Base-by-base conservation (phyloP, 2,888 invertebrate species). In the Eupithecia exiguata region DNA sequence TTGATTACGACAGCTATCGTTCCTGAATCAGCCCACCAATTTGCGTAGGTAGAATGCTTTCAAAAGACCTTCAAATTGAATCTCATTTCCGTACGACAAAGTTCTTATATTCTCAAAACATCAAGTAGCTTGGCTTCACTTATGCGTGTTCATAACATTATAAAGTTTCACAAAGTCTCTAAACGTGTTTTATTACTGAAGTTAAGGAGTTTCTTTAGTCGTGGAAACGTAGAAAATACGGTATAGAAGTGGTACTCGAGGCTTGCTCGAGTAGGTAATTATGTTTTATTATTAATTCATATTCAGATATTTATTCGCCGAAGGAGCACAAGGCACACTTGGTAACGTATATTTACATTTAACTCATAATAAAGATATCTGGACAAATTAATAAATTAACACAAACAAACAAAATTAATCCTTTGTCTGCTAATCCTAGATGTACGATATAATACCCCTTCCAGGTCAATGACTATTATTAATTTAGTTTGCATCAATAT, bases 131-230 rank as follows among this genome's bases (percentile, higher is more conserved):
- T 88, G 88, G 86, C 86, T 87, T 86, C 85, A 88, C 87, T 89
- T 88, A 88, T 87, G 86, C 84, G 87, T 83, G 82, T 83, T 82
- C 84, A 87, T 85, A 87, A 87, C 91, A 91, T 92, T 93, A 91
- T 91, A 92, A 93, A 92, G 88, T 92, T 92, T 84, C 80, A 80
- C 83, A 83, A 84, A 86, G 88, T 89, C 86, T 81, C 89, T 88
- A 91, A 92, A 90, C 88, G 89, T 89, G 89, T 92, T 92, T 92
- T 92, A 92, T 91, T 89, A 88, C 89, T 88, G 88, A 89, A 90
- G 91, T 90, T 88, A 69, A 62, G 80, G 83, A 88, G 86, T 87
- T 90, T 85, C 82, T 62, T 63, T 72, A 68, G 49, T 63, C 75
- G 49, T 61, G 16, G 58, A 65, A 61, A 63, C 25, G 46, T 36